Conservation (phyloP, 2,888 invertebrate species). For the Dendrolimus houi region DNA sequence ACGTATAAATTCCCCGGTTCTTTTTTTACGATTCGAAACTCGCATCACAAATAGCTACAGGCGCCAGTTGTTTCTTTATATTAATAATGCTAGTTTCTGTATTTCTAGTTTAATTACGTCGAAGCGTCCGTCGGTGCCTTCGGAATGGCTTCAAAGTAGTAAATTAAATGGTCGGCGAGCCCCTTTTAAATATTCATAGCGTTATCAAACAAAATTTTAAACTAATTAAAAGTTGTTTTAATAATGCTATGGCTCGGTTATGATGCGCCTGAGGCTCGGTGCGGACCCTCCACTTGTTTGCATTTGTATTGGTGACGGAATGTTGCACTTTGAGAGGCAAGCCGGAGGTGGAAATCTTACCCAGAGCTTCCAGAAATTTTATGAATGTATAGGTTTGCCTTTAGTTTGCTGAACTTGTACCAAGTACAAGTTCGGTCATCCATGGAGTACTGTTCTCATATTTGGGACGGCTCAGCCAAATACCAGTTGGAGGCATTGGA, state of each 20-base stretch:
- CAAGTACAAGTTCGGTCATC: no score
- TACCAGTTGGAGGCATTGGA: no score
- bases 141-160: slow-evolving; percentile 46
- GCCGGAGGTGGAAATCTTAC: no score
- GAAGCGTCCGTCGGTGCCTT: slow-evolving; percentile 26
- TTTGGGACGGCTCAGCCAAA: no score
- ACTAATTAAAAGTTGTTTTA: slow-evolving; percentile 68
- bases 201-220: slow-evolving; percentile 68
- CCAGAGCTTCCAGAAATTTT: no score
- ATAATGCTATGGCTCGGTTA: slow-evolving; percentile 41
- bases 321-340: no score
- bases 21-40: slow-evolving; percentile 20
- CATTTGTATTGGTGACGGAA: slow-evolving; percentile 19
- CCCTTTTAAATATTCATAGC: slow-evolving; percentile 69
- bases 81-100: slow-evolving; percentile 60
- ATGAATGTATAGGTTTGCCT: no score
- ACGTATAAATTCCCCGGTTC: slow-evolving; percentile 62
- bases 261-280: slow-evolving; percentile 20
- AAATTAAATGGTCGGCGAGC: slow-evolving; percentile 65
- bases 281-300: slow-evolving; percentile 34
- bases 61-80: slow-evolving; percentile 66
- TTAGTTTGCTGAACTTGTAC: no score
- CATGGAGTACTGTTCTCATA: no score
- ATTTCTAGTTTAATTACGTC: slow-evolving; percentile 63
- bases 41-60: slow-evolving; percentile 45